Conservation (phyloP, 2,888 invertebrate species). For the Hemistola chrysoprasaria region DNA sequence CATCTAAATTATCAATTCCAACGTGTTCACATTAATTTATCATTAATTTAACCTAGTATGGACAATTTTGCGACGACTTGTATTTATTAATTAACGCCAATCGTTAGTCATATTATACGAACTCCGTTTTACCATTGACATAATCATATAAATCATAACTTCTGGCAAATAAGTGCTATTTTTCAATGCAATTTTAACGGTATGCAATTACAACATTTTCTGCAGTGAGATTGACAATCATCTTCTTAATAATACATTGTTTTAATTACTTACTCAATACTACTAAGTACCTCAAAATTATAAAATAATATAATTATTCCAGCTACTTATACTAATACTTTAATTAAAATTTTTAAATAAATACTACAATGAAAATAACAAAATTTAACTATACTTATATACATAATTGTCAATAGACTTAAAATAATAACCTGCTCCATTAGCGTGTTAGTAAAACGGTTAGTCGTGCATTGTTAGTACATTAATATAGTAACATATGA, state of each 20-base stretch:
- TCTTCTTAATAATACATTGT: too few species aligned
- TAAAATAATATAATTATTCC: too few species aligned
- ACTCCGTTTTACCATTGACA: neutral
- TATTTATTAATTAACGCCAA: constrained; percentile 19
- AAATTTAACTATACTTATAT: constrained; percentile 25
- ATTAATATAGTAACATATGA: neutral
- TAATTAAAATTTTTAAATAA: too few species aligned
- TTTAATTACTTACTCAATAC: too few species aligned
- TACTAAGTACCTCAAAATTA: too few species aligned
- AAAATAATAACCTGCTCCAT: constrained; percentile 6
- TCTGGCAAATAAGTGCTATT: too few species aligned
- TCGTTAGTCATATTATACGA: neutral
- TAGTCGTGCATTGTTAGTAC: constrained; percentile 15
- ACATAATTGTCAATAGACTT: constrained; percentile 5
- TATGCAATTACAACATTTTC: too few species aligned
- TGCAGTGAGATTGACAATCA: too few species aligned
- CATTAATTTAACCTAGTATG: constrained; percentile 18
- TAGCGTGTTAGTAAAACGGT: constrained; percentile 14
- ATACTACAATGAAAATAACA: neutral
- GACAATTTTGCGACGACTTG: constrained; percentile 19
- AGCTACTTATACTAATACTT: too few species aligned
- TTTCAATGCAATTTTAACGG: too few species aligned
- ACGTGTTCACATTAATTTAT: constrained; percentile 16
- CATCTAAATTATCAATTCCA: constrained; percentile 49
- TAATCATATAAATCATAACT: neutral